Conservation (phyloP, 2,888 invertebrate genomes). For the Carabus problematicus region DNA sequence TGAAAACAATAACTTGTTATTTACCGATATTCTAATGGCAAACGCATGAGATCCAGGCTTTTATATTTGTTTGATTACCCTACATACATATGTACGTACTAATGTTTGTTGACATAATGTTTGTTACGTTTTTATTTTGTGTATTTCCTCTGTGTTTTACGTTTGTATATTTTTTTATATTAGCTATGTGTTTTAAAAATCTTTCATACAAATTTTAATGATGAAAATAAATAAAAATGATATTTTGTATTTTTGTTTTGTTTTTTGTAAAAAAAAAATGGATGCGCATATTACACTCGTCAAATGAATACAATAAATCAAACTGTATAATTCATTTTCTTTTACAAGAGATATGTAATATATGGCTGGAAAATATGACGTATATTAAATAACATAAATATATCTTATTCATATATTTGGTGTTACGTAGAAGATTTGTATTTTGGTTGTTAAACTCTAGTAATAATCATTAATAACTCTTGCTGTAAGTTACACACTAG, state of each 20-base stretch:
- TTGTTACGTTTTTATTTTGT: conserved; percentile 27
- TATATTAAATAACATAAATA: too few relatives aligned
- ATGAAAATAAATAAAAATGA: conserved; percentile 15
- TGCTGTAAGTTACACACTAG: too few relatives aligned
- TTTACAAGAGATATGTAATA: too few relatives aligned
- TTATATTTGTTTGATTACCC: conserved; percentile 29
- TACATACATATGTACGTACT: conserved; percentile 32
- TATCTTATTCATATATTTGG: too few relatives aligned
- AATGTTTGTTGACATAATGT: conserved; percentile 35
- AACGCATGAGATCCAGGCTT: conserved; percentile 7
- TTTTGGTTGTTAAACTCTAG: too few relatives aligned
- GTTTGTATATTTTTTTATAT: conserved; percentile 33
- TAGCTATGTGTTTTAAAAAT: conserved; percentile 29
- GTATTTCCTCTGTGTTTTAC: conserved; percentile 10
- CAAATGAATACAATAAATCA: too few relatives aligned
- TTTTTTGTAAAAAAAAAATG: conserved; percentile 4
- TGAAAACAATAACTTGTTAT: conserved; percentile 38
- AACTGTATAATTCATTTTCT: too few relatives aligned
- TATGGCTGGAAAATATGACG: too few relatives aligned
- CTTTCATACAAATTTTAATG: conserved; percentile 28
- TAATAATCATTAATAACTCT: too few relatives aligned
- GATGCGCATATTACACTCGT: too few relatives aligned
- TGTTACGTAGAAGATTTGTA: too few relatives aligned
- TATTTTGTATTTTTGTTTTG: conserved; percentile 21
- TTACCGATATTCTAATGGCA: conserved; percentile 37